Percentiles rank a stretch among this genome's conserved stretches.
Evolutionary conservation across 2,113 vertebrate genomes (phyloP).

Genomic region (Microtus ochrogaster): DNA sequence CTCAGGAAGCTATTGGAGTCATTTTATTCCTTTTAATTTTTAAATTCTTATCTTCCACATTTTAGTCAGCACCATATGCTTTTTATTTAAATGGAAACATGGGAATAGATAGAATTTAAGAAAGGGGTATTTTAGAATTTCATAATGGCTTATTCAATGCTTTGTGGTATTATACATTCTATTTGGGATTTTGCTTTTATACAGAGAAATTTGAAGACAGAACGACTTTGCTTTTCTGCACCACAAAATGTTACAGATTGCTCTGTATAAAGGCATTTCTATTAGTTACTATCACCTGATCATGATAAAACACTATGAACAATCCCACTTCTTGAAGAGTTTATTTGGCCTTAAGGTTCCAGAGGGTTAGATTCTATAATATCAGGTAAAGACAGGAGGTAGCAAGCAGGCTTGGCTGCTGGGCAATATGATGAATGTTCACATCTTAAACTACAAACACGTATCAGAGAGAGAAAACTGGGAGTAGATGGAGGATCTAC

Average conservation of each 20-base stretch:
- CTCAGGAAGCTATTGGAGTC: neutral
- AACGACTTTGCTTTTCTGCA: neutral
- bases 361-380: neutral
- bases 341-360: neutral
- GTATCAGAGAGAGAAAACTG: neutral
- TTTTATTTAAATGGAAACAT: neutral
- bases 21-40: neutral
- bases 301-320: neutral
- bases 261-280: neutral
- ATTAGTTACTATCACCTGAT: neutral
- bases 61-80: neutral
- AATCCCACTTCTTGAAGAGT: neutral
- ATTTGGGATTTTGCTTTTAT: neutral
- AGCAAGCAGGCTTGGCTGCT: neutral
- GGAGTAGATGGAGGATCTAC: neutral
- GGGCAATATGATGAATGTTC: accelerated
- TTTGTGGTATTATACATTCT: neutral
- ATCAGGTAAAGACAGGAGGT: neutral
- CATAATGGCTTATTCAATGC: neutral
- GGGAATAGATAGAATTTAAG: neutral
- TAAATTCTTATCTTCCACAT: neutral
- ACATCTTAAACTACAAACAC: neutral
- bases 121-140: neutral
- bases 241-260: neutral
- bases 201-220: neutral